phyloP scores from a whole-genome alignment of 2,113 vertebrate genomes.

The Myotis brandtii region DNA sequence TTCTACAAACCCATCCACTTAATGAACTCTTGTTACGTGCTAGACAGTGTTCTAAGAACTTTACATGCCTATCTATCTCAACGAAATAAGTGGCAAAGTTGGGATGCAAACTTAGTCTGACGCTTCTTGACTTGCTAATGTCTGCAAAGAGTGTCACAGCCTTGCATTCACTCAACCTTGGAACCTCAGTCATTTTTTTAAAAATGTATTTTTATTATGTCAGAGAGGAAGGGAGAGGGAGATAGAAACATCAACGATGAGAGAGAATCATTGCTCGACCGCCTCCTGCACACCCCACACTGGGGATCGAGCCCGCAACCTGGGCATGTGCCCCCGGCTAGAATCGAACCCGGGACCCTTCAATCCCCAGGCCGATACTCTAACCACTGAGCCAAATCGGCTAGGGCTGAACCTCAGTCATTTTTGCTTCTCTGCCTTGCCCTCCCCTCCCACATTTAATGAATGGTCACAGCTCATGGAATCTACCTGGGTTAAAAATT shows the following conservation, averaged over 20 bases:
- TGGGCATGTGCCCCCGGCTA: too few species aligned
- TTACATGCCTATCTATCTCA: neutral
- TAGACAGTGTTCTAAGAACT: neutral
- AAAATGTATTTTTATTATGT: too few species aligned
- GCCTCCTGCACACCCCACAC: too few species aligned
- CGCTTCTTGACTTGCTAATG: neutral
- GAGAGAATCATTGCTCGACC: too few species aligned
- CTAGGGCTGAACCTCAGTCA: too few species aligned
- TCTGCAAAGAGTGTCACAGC: neutral
- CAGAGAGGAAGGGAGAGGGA: too few species aligned
- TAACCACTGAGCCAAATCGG: too few species aligned
- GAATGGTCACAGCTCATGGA: neutral
- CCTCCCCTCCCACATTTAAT: neutral
- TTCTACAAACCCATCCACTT: neutral
- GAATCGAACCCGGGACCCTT: too few species aligned
- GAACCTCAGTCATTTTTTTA: neutral
- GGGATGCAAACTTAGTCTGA: neutral
- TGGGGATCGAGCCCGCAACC: too few species aligned
- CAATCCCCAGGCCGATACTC: too few species aligned
- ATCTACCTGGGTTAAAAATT: neutral
- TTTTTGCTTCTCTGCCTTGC: neutral
- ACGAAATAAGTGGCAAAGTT: neutral
- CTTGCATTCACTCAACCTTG: neutral
- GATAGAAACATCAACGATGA: too few species aligned
- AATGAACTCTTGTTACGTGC: neutral